Evolutionary conservation across 2,797 vertebrate genomes (phyloP).

Genomic region (Acanthis flammea): DNA sequence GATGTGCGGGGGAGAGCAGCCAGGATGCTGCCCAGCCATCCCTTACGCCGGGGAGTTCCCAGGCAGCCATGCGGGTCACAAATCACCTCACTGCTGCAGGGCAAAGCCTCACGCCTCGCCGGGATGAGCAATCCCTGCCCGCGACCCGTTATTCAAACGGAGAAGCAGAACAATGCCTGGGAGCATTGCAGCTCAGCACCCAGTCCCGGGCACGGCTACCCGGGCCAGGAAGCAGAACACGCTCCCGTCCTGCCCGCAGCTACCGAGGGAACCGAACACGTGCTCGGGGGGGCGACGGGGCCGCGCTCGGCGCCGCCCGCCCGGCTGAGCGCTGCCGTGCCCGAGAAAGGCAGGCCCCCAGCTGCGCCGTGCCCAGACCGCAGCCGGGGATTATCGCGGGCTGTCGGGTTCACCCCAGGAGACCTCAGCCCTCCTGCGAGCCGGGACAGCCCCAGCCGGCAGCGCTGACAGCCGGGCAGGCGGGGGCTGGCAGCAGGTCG

Average conservation of each 20-base stretch:
- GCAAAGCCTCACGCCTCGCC: not conserved
- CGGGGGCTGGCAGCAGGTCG: not conserved
- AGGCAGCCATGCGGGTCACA: fast-evolving
- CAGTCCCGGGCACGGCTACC: too few relatives aligned
- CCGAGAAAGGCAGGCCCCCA: not conserved
- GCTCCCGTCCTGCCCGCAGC: not conserved
- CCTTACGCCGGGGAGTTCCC: not conserved
- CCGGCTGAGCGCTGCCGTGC: not conserved
- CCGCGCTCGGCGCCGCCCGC: not conserved
- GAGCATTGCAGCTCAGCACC: not conserved
- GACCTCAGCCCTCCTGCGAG: not conserved
- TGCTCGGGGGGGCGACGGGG: not conserved
- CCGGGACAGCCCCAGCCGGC: not conserved
- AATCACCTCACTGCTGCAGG: not conserved
- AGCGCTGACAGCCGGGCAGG: not conserved
- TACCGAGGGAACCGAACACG: not conserved
- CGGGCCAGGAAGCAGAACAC: not conserved
- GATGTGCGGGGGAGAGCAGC: fast-evolving
- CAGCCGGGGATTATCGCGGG: not conserved
- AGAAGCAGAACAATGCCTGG: not conserved
- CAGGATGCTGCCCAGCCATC: not conserved
- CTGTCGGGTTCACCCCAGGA: not conserved
- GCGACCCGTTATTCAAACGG: slow-evolving; percentile 5
- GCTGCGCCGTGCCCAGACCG: not conserved
- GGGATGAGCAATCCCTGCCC: not conserved